A percentile compares a stretch with the other conserved stretches of the same genome.
Conservation (phyloP, 2,888 invertebrate species). For the Timandra comae region DNA sequence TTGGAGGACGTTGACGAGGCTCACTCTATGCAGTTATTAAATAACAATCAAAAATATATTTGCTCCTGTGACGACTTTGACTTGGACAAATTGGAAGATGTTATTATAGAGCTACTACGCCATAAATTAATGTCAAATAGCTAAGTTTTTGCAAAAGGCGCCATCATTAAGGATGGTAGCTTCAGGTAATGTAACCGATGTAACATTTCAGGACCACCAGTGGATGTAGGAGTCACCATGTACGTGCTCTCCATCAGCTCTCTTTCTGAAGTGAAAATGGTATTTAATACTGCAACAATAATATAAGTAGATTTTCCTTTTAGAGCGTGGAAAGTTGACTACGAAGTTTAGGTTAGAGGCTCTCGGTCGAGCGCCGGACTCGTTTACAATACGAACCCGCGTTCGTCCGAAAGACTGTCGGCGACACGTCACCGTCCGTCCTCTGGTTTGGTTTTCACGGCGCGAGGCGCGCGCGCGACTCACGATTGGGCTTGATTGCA, state of each 20-base stretch:
- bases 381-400: conserved; percentile 12
- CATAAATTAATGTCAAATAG: too few relatives aligned
- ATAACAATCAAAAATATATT: too few relatives aligned
- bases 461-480: conserved; percentile 54
- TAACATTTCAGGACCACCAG: conserved; percentile 82
- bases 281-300: conserved; percentile 61
- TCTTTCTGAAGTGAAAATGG: conserved; percentile 90
- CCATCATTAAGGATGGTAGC: conserved; percentile 8
- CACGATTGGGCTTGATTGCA: conserved; percentile 81
- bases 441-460: conserved; percentile 67
- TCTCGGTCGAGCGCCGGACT: conserved; percentile 41
- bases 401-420: conserved; percentile 41
- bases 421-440: conserved; percentile 40
- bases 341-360: conserved; percentile 31
- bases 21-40: too few relatives aligned
- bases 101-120: too few relatives aligned
- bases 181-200: conserved; percentile 37
- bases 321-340: conserved; percentile 27
- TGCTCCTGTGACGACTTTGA: too few relatives aligned
- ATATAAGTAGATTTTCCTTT: conserved; percentile 48
- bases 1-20: too few relatives aligned
- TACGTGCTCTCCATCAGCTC: conserved; percentile 89
- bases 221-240: conserved; percentile 88
- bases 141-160: not conserved
- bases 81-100: too few relatives aligned